Percentiles rank a stretch among this genome's conserved stretches.
These are phyloP conservation scores for Oithona nana DNA, from an alignment of 2,888 invertebrate species.

Conservation along the genomic window DNA sequence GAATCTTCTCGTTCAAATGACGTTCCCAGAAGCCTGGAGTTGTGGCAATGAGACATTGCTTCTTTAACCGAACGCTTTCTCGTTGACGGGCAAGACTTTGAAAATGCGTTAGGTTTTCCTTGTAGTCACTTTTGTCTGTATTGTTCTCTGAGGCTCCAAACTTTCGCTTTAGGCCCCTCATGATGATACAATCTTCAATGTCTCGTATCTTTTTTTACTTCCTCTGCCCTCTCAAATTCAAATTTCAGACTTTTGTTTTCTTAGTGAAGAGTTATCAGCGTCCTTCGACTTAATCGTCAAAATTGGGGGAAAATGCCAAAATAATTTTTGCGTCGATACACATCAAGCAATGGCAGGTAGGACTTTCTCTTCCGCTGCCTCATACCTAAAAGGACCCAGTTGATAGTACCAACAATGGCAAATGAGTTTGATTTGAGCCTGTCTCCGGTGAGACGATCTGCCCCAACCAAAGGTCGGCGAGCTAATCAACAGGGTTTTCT, in stretches of 20 bases:
- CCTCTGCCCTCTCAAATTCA: too few relatives aligned
- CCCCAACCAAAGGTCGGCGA: background rate
- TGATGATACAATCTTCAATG: background rate
- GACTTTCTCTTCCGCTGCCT: background rate
- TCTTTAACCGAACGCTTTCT: slow-evolving; percentile 1
- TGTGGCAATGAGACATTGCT: background rate
- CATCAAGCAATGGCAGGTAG: background rate
- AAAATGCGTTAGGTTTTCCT: background rate
- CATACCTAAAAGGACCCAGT: too few relatives aligned
- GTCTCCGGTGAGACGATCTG: background rate
- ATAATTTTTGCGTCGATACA: background rate
- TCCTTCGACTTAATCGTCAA: too few relatives aligned
- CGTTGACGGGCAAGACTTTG: slow-evolving; percentile 1
- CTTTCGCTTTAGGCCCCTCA: slow-evolving; percentile 11
- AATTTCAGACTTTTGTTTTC: too few relatives aligned
- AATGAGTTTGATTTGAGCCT: background rate
- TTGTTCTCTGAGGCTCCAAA: background rate
- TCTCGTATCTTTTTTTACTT: too few relatives aligned
- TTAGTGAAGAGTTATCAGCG: background rate
- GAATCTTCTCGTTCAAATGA: slow-evolving; percentile 4
- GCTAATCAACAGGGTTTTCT: background rate
- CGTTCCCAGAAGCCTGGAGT: background rate
- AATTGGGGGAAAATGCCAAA: background rate
- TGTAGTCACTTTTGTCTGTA: background rate
- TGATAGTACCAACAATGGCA: background rate